Conservation (phyloP, 2,888 invertebrate genomes). For the Oligia latruncula region DNA sequence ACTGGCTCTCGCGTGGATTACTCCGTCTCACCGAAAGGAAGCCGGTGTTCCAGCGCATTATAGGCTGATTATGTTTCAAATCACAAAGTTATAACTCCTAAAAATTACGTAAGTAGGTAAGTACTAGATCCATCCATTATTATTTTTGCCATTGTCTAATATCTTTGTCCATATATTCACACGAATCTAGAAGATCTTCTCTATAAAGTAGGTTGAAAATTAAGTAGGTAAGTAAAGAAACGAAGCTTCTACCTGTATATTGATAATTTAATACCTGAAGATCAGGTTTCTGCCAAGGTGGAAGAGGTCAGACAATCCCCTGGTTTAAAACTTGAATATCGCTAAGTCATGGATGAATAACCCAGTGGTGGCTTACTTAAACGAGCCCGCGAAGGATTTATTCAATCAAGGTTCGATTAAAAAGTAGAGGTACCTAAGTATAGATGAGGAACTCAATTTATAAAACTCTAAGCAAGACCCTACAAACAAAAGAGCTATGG, state of each 20-base stretch:
- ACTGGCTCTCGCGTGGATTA: background rate
- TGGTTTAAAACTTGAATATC: constrained; percentile 50
- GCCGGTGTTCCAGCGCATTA: background rate
- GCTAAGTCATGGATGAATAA: constrained; percentile 36
- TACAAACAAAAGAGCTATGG: background rate
- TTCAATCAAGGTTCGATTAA: constrained; percentile 1
- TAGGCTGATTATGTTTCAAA: background rate
- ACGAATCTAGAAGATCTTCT: constrained; percentile 8
- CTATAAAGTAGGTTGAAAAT: constrained; percentile 7
- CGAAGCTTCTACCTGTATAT: constrained; percentile 23
- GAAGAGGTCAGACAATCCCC: constrained; percentile 53
- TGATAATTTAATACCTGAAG: constrained; percentile 40
- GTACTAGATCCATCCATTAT: background rate
- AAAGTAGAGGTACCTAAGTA: background rate
- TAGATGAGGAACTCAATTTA: background rate
- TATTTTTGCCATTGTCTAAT: no score
- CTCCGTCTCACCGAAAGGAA: background rate
- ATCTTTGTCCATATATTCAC: background rate
- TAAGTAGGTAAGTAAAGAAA: constrained; percentile 32
- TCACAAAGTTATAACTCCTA: background rate
- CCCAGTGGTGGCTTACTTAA: constrained; percentile 29
- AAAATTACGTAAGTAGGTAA: background rate
- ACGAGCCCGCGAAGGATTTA: background rate
- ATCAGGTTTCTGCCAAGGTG: constrained; percentile 54
- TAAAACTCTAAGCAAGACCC: background rate